Evolutionary conservation across 2,113 vertebrate species (phyloP).

Genomic region (Passer domesticus): DNA sequence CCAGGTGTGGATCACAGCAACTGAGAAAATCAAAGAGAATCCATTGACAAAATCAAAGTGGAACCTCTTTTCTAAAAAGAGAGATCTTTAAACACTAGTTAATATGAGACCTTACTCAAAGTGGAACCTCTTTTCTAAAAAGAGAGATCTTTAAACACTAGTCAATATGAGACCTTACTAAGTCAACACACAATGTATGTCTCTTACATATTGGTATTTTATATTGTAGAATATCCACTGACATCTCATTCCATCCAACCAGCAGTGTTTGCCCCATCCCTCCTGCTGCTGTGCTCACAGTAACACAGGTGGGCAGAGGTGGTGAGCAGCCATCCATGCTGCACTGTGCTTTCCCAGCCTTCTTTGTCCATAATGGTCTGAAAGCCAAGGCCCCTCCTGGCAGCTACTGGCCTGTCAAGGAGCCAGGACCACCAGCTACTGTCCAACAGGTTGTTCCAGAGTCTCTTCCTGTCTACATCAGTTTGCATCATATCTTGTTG

Average conservation of each 20-base stretch:
- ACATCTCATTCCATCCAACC: background rate
- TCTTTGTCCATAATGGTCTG: rapidly evolving
- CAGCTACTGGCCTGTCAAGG: background rate
- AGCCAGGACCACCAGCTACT: background rate
- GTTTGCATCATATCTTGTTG: background rate
- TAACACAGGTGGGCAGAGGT: background rate
- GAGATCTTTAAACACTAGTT: background rate
- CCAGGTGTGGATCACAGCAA: background rate
- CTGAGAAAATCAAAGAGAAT: background rate
- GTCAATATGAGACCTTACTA: background rate
- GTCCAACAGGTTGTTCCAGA: background rate
- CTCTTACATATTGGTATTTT: background rate
- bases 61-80: background rate
- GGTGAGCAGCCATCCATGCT: background rate
- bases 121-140: background rate
- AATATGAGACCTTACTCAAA: background rate
- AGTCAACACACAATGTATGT: background rate
- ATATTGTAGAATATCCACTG: background rate
- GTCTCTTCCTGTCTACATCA: background rate
- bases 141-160: background rate
- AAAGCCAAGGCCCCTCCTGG: background rate
- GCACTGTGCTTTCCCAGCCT: background rate
- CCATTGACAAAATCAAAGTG: background rate
- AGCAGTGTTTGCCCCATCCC: background rate
- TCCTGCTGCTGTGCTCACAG: background rate